Percentiles rank a stretch among this genome's conserved stretches.
Evolutionary conservation across 2,888 invertebrate genomes (phyloP).

Genomic region (Polymixis flavicincta): DNA sequence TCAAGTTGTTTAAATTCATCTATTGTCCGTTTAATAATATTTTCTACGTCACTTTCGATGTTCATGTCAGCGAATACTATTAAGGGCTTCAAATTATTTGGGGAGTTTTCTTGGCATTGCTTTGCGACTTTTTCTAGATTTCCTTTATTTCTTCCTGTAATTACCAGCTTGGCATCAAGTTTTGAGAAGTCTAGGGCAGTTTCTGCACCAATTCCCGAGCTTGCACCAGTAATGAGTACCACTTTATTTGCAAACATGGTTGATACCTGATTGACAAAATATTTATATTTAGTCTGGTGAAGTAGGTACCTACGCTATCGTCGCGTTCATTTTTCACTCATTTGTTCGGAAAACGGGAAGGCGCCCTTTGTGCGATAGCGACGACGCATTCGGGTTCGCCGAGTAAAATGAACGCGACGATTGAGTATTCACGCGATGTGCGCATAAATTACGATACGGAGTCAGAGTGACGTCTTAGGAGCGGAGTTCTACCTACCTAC

Average conservation of each 20-base stretch:
- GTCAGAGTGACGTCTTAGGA: background rate
- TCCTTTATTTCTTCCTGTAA: conserved; percentile 93
- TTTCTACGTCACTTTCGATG: conserved; percentile 92
- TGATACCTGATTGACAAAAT: conserved; percentile 70
- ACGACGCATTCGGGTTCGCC: background rate
- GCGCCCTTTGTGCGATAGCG: background rate
- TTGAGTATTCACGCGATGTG: background rate
- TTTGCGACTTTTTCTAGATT: conserved; percentile 92
- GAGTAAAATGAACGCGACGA: background rate
- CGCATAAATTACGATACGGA: background rate
- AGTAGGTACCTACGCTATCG: background rate
- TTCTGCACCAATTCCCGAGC: conserved; percentile 94
- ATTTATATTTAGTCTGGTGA: conserved; percentile 21
- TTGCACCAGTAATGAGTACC: conserved; percentile 92
- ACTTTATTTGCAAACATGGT: conserved; percentile 90
- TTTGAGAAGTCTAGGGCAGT: conserved; percentile 93
- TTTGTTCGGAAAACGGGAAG: background rate
- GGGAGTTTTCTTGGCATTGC: conserved; percentile 87
- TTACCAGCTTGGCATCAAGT: conserved; percentile 91
- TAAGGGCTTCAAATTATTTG: conserved; percentile 85
- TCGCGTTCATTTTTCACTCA: background rate
- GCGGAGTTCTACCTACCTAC: background rate
- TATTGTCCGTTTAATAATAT: conserved; percentile 92
- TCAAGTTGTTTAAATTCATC: conserved; percentile 93
- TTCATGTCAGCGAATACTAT: conserved; percentile 92